A percentile compares a stretch with the other conserved stretches of the same genome.
Evolutionary conservation across 1,140 invertebrate genomes (phyloP).

Genomic region (Formica selysi): DNA sequence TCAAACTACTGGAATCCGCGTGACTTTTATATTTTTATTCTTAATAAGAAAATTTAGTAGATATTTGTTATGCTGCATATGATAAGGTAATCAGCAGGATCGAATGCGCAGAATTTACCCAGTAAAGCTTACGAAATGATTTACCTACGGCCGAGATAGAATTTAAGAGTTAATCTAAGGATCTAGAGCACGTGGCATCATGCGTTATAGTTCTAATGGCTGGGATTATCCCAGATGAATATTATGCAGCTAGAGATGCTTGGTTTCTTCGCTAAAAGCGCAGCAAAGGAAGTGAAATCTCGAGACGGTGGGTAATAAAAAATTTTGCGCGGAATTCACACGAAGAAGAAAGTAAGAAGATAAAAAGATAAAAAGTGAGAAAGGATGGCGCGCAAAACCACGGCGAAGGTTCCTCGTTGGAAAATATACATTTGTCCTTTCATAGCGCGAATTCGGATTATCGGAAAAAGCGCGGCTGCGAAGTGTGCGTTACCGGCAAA

Average conservation of each 20-base stretch:
- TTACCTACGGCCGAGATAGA: neutral
- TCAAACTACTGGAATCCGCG: neutral
- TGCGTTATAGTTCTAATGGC: neutral
- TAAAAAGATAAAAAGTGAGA: neutral
- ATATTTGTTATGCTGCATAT: neutral
- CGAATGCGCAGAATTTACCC: neutral
- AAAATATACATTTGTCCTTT: constrained; percentile 76
- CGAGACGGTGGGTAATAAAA: constrained; percentile 5
- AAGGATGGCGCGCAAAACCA: constrained; percentile 6
- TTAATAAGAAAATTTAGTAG: neutral
- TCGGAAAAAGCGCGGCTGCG: constrained; percentile 71
- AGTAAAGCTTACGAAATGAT: neutral
- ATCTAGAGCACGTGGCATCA: neutral
- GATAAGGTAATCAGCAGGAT: neutral
- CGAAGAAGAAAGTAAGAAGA: neutral
- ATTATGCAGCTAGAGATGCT: neutral
- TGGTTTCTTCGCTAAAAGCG: constrained; percentile 12
- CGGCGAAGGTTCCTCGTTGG: constrained; percentile 63
- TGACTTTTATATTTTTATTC: neutral
- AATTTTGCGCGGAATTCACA: constrained; percentile 29
- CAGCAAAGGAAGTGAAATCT: constrained; percentile 28
- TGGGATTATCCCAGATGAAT: neutral
- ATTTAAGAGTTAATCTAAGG: constrained; percentile 4
- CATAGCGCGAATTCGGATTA: constrained; percentile 72
- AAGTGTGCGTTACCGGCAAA: constrained; percentile 68